Evolutionary conservation across 1,140 invertebrate genomes (phyloP).

Genomic region (Harpegnathos saltator): DNA sequence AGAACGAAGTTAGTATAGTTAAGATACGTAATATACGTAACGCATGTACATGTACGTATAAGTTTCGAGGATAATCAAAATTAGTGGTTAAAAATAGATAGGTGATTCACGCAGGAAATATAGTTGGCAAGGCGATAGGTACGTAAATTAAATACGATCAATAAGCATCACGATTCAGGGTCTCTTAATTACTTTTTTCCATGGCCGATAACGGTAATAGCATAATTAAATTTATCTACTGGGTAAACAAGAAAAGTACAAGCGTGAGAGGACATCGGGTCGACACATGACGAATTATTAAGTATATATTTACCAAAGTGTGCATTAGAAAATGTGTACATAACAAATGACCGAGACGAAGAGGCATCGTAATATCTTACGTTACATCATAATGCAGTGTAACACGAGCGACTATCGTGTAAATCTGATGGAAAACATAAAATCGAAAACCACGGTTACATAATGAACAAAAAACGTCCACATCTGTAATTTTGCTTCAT

Average conservation of each 20-base stretch:
- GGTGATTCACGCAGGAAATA: slow-evolving; percentile 17
- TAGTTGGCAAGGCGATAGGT: slow-evolving; percentile 56
- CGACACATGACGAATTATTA: slow-evolving; percentile 67
- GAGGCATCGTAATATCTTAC: slow-evolving; percentile 23
- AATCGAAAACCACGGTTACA: slow-evolving; percentile 31
- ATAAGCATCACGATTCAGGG: slow-evolving; percentile 76
- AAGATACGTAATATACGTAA: slow-evolving; percentile 73
- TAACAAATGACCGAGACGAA: slow-evolving; percentile 33
- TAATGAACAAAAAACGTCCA: background rate
- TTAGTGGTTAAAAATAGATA: slow-evolving; percentile 63
- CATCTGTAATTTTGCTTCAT: slow-evolving; percentile 19
- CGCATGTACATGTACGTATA: slow-evolving; percentile 49
- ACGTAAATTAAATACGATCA: slow-evolving; percentile 62
- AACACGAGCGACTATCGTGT: slow-evolving; percentile 11
- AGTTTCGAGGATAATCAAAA: slow-evolving; percentile 69
- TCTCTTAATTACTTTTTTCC: slow-evolving; percentile 71
- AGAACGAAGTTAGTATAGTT: slow-evolving; percentile 42
- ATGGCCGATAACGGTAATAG: slow-evolving; percentile 56
- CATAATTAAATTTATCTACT: slow-evolving; percentile 68
- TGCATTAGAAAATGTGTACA: slow-evolving; percentile 44
- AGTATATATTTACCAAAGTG: slow-evolving; percentile 52
- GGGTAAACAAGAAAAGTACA: slow-evolving; percentile 73
- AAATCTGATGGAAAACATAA: background rate
- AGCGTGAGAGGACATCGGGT: slow-evolving; percentile 58
- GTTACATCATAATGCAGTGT: slow-evolving; percentile 28